Conservation (phyloP, 1,140 invertebrate species). For the Campoletis sonorensis region DNA sequence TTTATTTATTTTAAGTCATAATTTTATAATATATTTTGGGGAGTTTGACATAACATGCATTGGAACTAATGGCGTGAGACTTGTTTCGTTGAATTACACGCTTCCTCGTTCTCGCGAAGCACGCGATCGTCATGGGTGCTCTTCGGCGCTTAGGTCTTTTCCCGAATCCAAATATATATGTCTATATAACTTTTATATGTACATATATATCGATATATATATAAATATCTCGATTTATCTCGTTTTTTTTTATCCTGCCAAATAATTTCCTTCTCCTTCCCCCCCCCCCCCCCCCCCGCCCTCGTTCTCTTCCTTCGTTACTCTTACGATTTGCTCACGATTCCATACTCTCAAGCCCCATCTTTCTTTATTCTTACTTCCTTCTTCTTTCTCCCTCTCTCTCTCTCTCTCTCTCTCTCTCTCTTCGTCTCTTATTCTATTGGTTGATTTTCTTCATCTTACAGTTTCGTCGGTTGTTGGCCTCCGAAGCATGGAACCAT, state of each 20-base stretch:
- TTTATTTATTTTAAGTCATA: not conserved
- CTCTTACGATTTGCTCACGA: constrained; percentile 15
- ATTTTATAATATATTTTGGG: not conserved
- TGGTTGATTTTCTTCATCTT: constrained; percentile 22
- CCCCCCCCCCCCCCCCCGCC: not conserved
- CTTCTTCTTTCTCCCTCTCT: too few relatives aligned
- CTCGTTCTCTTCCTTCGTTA: constrained; percentile 27
- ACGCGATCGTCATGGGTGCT: constrained; percentile 13
- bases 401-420: too few relatives aligned
- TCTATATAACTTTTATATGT: too few relatives aligned
- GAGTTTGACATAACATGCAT: not conserved
- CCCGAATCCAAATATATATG: too few relatives aligned
- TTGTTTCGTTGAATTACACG: constrained; percentile 20
- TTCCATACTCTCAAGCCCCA: not conserved
- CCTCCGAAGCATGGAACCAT: constrained; percentile 54
- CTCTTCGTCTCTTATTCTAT: constrained; percentile 10
- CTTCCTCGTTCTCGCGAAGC: constrained; percentile 21
- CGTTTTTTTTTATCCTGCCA: not conserved
- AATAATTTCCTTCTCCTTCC: constrained; percentile 26
- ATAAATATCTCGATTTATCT: not conserved
- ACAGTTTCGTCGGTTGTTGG: constrained; percentile 42
- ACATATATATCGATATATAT: not conserved
- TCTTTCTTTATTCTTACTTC: constrained; percentile 35
- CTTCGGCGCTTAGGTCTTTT: not conserved
- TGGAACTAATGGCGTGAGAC: not conserved